These are phyloP conservation scores for Brachynemurus nebulosus DNA, from an alignment of 2,888 invertebrate genomes.

Conservation along the genomic window DNA sequence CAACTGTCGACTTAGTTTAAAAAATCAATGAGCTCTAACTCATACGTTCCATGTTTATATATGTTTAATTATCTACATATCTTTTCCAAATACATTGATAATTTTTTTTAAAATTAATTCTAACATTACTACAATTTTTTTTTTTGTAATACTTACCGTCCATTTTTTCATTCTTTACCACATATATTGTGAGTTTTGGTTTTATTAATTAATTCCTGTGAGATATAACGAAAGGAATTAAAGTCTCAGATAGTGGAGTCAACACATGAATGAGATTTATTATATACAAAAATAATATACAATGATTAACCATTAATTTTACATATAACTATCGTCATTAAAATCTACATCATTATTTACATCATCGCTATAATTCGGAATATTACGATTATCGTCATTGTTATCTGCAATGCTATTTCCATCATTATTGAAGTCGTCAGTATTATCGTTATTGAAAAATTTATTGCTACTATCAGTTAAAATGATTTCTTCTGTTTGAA, in stretches of 20 bases:
- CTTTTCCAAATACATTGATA: not conserved
- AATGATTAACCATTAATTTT: too few relatives aligned
- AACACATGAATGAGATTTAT: too few relatives aligned
- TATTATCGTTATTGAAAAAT: not conserved
- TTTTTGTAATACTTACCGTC: not conserved
- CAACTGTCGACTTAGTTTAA: not conserved
- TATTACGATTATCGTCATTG: too few relatives aligned
- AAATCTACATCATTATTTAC: too few relatives aligned
- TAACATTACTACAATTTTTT: not conserved
- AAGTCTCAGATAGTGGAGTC: too few relatives aligned
- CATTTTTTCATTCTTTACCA: not conserved
- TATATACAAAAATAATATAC: too few relatives aligned
- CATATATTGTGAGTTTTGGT: too few relatives aligned
- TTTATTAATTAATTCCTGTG: too few relatives aligned
- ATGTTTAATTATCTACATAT: not conserved
- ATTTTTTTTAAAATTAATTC: not conserved
- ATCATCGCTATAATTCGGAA: too few relatives aligned
- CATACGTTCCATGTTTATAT: not conserved
- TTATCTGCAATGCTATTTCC: too few relatives aligned
- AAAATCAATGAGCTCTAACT: not conserved
- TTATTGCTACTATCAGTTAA: not conserved
- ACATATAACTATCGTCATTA: too few relatives aligned
- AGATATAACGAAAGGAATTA: too few relatives aligned
- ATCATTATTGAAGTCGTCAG: not conserved
- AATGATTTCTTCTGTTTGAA: not conserved